Evolutionary conservation across 2,113 vertebrate species (phyloP), one percentile per base, ranked within the genome.

Genomic region (Tapirus terrestris): DNA sequence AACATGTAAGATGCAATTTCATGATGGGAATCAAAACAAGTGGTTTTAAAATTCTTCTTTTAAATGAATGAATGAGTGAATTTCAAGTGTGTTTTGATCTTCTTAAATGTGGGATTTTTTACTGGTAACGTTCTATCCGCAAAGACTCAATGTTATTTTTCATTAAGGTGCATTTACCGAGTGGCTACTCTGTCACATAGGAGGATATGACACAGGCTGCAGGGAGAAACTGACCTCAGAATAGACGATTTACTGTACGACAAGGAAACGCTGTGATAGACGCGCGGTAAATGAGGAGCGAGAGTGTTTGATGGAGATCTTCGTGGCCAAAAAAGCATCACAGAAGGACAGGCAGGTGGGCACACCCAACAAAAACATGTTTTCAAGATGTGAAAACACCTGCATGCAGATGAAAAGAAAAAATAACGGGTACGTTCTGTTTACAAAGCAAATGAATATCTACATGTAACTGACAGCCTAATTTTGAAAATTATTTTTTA

Each of bases 361-460:
- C 61, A 83, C 14, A 70, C 68, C 25, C 73, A 94, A 91, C 33
- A 91, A 58, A 94, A 94, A 91, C 70, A 94, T 48, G n/a, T 67
- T 97, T 96, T 85, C 72, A 91, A 94, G 70, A 60, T 85, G 85
- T 56, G n/a, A 96, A 92, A 93, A 91, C 82, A 97, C 23, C 83
- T 95, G 56, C 4, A 13, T 83, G 17, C 65, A 89, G 79, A 73
- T n/a, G 43, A 82, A 92, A 90, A 65, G 7, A 72, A 87, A 25
- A 21, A 3, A n/a, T 12, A 5, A 21, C 8, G 51, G 12, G 0
- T 27, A 16, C 25, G 0, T 91, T 84, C 86, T 89, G 18, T 89
- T 91, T 91, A 73, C 60, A 85, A 79, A 91, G 79, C 53, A 87
- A 88, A 76, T 89, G 20, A 72, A n/a, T 51, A 58, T 17, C 45